These are phyloP conservation scores for Nebria brevicollis DNA, from an alignment of 2,888 invertebrate species.

Conservation along the genomic window DNA sequence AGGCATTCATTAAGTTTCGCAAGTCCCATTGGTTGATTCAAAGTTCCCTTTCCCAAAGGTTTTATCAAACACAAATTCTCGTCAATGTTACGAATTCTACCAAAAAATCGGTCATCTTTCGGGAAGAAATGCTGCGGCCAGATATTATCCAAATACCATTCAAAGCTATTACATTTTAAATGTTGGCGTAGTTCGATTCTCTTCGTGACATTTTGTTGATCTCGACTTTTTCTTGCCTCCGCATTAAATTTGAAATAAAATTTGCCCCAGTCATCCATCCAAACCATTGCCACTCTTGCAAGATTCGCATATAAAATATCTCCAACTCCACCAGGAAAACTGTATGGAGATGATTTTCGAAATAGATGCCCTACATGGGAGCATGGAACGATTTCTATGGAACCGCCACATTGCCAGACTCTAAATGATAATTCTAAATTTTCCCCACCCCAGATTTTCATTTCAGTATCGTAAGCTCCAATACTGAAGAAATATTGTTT, in stretches of 20 bases:
- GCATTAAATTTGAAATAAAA: conserved; percentile 90
- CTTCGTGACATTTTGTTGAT: conserved; percentile 70
- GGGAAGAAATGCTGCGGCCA: conserved; percentile 99
- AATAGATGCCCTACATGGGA: conserved; percentile 95
- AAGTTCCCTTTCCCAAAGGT: conserved; percentile 68
- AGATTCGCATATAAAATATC: conserved; percentile 91
- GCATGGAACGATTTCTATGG: conserved; percentile 90
- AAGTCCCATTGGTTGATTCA: conserved; percentile 76
- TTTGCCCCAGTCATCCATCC: conserved; percentile 98
- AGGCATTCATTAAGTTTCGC: conserved; percentile 76
- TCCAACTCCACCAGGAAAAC: conserved; percentile 85
- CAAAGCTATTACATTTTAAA: conserved; percentile 85
- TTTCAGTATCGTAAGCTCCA: conserved; percentile 78
- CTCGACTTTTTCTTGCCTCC: conserved; percentile 69
- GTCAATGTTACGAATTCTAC: conserved; percentile 74
- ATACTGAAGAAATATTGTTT: conserved; percentile 86
- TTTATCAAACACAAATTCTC: conserved; percentile 70
- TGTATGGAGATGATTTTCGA: conserved; percentile 92
- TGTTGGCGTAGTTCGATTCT: conserved; percentile 76
- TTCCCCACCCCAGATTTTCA: conserved; percentile 97
- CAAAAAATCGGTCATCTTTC: conserved; percentile 86
- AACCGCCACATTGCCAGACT: conserved; percentile 95
- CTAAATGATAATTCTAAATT: conserved; percentile 97
- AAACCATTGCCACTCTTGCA: conserved; percentile 92
- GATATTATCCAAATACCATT: conserved; percentile 93